Base-by-base conservation (phyloP, 2,888 invertebrate genomes). In the Lumbricus terrestris region DNA sequence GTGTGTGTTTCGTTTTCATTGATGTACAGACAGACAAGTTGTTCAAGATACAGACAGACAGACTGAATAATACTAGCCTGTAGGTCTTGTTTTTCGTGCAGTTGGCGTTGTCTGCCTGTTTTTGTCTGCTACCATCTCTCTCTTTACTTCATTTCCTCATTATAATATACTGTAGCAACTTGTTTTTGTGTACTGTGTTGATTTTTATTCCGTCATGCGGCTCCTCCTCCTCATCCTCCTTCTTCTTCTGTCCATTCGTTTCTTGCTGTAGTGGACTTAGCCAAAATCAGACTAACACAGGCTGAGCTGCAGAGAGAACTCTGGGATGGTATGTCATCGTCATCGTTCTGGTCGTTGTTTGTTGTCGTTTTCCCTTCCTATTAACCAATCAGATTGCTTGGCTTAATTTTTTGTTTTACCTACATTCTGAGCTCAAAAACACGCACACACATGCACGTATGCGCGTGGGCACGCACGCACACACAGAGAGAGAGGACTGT, bases 281-380 rank as follows among this genome's bases (percentile, higher is more conserved):
- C 94, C 92, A 94, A 94, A 92, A 93, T 94, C 38, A 92, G 94
- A 89, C 93, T 94, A 82, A 93, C 93, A 82, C 93, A 93, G 37
- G 38, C 88, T 35, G 91, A 91, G 54, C 88, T 91, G 89, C 89
- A 89, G 40, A 85, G 88, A 89, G 91, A 91, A 83, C 42, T 89
- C 29, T 90, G 90, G 90, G 89, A 91, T 82, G 91, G 91, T 91
- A 90, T 54, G 90, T 90, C 34, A 13, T 37, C 20, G 13, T 82
- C 29, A 1, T 23, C 29, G 29, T 82, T 90, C 34, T 34, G 0
- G 54, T 82, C 29, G 37, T 20, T 37, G 23, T 69, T 29, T 13
- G 20, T 33, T 3, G 37, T 42, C 34, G n/a, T 69, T 82, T 47
- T 34, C 88, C 34, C 42, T 34, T n/a, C 42, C 42, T 34, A 40